Percentiles rank a stretch among this genome's conserved stretches.
Evolutionary conservation across 2,888 invertebrate genomes (phyloP).

Genomic region (Drosophila macrospina): DNA sequence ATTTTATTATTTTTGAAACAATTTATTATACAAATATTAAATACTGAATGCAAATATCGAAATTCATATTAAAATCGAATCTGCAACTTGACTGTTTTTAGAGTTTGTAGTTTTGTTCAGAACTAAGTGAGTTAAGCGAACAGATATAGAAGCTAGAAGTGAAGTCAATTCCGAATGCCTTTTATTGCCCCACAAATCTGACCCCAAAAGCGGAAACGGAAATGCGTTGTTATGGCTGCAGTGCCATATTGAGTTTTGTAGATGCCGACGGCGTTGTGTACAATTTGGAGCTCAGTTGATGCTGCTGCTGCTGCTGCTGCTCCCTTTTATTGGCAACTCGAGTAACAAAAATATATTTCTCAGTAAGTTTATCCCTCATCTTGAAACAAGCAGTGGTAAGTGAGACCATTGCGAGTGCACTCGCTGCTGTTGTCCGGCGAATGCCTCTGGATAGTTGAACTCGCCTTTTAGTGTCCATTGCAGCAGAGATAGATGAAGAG

Average conservation of each 20-base stretch:
- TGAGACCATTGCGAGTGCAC: conserved; percentile 4
- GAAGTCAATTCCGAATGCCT: conserved; percentile 8
- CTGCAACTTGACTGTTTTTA: background rate
- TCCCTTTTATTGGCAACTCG: conserved; percentile 46
- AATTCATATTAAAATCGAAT: too few relatives aligned
- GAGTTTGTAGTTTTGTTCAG: conserved; percentile 12
- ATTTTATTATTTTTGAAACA: too few relatives aligned
- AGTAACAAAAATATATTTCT: conserved; percentile 48
- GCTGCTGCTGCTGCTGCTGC: conserved; percentile 11
- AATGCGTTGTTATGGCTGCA: conserved; percentile 54
- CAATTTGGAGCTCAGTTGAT: background rate
- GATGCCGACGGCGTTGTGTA: conserved; percentile 3
- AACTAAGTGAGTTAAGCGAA: conserved; percentile 8
- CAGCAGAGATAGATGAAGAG: background rate
- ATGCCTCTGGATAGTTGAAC: background rate
- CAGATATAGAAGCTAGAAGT: background rate
- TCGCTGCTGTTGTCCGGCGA: background rate
- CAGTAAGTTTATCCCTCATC: conserved; percentile 53
- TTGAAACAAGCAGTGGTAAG: conserved; percentile 1
- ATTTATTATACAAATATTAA: too few relatives aligned
- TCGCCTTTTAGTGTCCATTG: conserved; percentile 10
- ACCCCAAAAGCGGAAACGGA: conserved; percentile 41
- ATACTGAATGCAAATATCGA: too few relatives aligned
- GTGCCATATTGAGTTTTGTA: conserved; percentile 40
- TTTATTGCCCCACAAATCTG: conserved; percentile 47